Base-by-base conservation (phyloP, 2,888 invertebrate species). In the Parascotia fuliginaria region DNA sequence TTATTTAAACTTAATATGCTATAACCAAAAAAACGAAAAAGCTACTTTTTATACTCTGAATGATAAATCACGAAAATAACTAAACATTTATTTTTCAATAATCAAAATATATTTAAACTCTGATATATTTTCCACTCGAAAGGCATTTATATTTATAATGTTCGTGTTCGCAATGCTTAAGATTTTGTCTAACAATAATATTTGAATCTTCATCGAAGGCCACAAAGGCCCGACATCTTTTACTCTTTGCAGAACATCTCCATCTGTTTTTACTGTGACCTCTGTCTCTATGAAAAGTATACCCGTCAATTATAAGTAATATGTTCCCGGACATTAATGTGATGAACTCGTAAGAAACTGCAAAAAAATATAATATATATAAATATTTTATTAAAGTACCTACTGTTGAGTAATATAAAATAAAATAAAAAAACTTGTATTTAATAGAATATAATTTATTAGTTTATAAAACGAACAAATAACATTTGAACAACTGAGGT, bases 181-280 rank as follows among this genome's bases (percentile, higher is more conserved):
- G 33, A 11, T 46, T 32, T 11, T 46, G 46, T 29, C 55, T 52
- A 0, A 64, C 4, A 14, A 67, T 44, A 0, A 0, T 28, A 2
- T 28, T 47, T 0, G 14, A 48, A 5, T 67, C 52, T 3, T 53
- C 45, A 16, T 29, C 48, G 3, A 66, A 49, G 4, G 58, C 44
- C 1, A 67, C 62, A 7, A 49, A 62, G 0, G 59, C 62, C 11
- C 19, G 43, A 31, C 68, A 67, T 15, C 32, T 54, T 29, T 39
- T 54, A 9, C 43, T 40, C 15, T 55, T 36, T 2, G 47, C 55
- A 1, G 59, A 67, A 44, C 67, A 67, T 5, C 68, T 46, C 54
- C 58, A 66, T 7, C 60, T 43, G 12, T 64, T 50, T 16, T 42
- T 36, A 27, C 4, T 39, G 9, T 16, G 12, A 1, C 49, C 44